A percentile compares a stretch with the other conserved stretches of the same genome.
Evolutionary conservation across 2,888 invertebrate genomes (phyloP).

Genomic region (Strigamia transsilvanica): DNA sequence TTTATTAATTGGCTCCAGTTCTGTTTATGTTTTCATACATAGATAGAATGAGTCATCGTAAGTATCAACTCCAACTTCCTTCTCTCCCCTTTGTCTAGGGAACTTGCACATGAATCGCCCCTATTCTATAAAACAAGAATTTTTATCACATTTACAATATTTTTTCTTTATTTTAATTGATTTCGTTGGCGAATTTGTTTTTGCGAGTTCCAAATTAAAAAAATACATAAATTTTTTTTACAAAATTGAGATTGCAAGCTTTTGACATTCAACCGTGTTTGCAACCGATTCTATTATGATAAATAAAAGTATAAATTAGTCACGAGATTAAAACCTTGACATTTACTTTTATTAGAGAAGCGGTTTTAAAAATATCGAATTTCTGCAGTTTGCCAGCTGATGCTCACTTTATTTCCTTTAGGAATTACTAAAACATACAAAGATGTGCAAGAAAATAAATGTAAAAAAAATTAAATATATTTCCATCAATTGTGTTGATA

Average conservation of each 20-base stretch:
- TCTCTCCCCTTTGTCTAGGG: constrained; percentile 10
- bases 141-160: background rate
- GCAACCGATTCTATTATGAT: background rate
- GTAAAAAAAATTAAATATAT: too few species aligned
- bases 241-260: background rate
- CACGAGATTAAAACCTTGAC: constrained; percentile 32
- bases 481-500: too few species aligned
- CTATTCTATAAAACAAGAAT: background rate
- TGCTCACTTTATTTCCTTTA: background rate
- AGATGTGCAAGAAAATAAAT: too few species aligned
- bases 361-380: background rate
- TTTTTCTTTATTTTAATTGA: too few species aligned
- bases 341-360: background rate
- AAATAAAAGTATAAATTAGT: background rate
- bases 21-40: background rate
- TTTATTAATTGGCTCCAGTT: constrained; percentile 8
- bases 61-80: constrained; percentile 43
- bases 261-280: background rate
- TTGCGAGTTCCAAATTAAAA: too few species aligned
- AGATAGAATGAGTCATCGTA: constrained; percentile 12
- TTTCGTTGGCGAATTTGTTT: too few species aligned
- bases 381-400: background rate
- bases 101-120: background rate
- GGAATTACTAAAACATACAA: background rate
- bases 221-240: too few species aligned